phyloP scores from a whole-genome alignment of 23 tunicate genomes.

The Trididemnum miniatum region DNA sequence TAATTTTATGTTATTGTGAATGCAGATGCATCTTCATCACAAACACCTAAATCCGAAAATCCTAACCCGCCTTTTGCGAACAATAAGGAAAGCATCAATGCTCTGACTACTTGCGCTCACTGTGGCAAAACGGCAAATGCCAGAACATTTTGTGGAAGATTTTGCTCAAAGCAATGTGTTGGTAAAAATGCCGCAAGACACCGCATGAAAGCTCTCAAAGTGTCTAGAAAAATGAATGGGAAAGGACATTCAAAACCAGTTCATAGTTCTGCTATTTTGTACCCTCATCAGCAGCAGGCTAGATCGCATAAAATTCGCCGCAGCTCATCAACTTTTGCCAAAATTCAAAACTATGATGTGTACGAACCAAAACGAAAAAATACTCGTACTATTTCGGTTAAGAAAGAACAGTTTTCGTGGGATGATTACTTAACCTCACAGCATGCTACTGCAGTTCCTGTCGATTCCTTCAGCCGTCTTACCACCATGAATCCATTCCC shows the following conservation, averaged over 20 bases:
- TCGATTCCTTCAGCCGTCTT: slow-evolving; percentile 15
- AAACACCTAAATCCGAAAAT: too few relatives aligned
- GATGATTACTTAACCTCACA: slow-evolving; percentile 21
- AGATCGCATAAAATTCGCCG: slow-evolving; percentile 55
- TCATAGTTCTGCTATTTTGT: background rate
- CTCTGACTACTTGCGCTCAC: too few relatives aligned
- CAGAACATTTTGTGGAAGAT: slow-evolving; percentile 20
- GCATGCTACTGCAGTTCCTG: slow-evolving; percentile 44
- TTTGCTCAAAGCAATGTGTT: slow-evolving; percentile 35
- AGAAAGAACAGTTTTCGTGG: slow-evolving; percentile 45
- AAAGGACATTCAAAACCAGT: background rate
- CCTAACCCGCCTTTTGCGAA: too few relatives aligned
- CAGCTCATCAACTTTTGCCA: slow-evolving; percentile 20
- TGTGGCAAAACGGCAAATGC: background rate
- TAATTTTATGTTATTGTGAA: too few relatives aligned
- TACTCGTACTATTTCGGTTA: background rate
- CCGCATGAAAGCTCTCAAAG: background rate
- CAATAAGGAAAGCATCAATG: too few relatives aligned
- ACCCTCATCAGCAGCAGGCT: too few relatives aligned
- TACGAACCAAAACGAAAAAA: background rate
- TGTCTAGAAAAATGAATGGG: background rate
- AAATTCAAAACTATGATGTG: background rate
- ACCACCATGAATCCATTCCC: slow-evolving; percentile 45
- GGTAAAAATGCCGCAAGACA: slow-evolving; percentile 31
- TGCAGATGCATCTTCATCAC: too few relatives aligned